These are phyloP conservation scores for Holothuria glaberrima DNA, from an alignment of 35 echinoderm and acorn worm genomes.

Conservation along the genomic window DNA sequence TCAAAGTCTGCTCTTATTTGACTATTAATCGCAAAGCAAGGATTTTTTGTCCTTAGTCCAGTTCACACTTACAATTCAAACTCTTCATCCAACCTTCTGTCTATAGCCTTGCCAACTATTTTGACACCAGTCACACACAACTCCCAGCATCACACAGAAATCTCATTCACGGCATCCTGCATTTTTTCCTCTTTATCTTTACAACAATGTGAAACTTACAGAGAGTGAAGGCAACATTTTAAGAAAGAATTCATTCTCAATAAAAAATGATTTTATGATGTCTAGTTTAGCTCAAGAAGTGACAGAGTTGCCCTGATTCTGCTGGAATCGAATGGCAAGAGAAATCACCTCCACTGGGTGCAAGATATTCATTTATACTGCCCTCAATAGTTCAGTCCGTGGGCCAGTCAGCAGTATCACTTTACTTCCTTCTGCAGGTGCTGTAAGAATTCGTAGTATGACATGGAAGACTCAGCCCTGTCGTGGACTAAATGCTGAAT, in stretches of 20 bases:
- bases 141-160: too few species aligned
- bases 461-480: constrained; percentile 88
- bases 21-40: too few species aligned
- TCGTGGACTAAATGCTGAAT: constrained; percentile 86
- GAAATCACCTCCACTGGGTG: background rate
- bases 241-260: background rate
- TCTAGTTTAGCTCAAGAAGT: background rate
- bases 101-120: too few species aligned
- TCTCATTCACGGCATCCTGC: too few species aligned
- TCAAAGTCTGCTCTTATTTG: too few species aligned
- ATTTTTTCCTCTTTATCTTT: too few species aligned
- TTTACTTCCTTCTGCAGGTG: constrained; percentile 97
- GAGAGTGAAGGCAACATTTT: background rate
- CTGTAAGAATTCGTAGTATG: constrained; percentile 97
- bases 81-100: too few species aligned
- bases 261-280: background rate
- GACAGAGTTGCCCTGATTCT: background rate
- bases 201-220: too few species aligned
- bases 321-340: background rate
- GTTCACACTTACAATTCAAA: too few species aligned
- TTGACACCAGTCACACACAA: too few species aligned
- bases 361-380: background rate
- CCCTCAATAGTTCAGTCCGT: background rate
- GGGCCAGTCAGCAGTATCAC: background rate
- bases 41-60: too few species aligned